Conservation (phyloP, 2,888 invertebrate species). For the Agonopterix subpropinquella region DNA sequence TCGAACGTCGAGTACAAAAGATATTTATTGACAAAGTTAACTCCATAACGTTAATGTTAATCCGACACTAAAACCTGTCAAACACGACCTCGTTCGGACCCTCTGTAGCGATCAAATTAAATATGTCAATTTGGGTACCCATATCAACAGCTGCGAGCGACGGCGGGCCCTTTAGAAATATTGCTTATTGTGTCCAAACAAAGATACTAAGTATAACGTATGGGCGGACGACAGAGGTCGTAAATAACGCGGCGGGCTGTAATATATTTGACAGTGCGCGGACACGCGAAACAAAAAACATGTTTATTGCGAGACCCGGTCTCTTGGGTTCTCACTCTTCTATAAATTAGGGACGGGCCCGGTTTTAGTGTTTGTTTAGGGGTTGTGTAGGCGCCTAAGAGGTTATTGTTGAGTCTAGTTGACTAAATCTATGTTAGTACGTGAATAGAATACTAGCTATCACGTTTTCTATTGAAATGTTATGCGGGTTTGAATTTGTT, state of each 20-base stretch:
- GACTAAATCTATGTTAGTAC: background rate
- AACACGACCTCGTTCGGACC: constrained; percentile 55
- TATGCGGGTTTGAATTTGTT: background rate
- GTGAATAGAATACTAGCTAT: background rate
- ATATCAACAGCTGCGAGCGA: constrained; percentile 75
- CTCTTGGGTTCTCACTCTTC: constrained; percentile 34
- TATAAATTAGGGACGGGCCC: constrained; percentile 53
- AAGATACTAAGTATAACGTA: constrained; percentile 76
- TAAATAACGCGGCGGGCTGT: constrained; percentile 74
- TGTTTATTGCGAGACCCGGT: constrained; percentile 67
- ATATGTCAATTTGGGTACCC: constrained; percentile 76
- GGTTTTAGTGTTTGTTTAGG: constrained; percentile 56
- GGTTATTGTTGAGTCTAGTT: background rate
- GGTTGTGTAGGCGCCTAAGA: constrained; percentile 18
- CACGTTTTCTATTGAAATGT: constrained; percentile 3
- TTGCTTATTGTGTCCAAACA: constrained; percentile 77
- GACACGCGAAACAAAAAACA: constrained; percentile 75
- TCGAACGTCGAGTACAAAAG: constrained; percentile 20
- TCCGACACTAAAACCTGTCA: constrained; percentile 74
- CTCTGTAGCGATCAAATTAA: constrained; percentile 74
- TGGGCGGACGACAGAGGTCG: constrained; percentile 72
- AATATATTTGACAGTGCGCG: constrained; percentile 76
- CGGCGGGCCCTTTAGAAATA: constrained; percentile 74
- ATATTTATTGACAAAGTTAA: constrained; percentile 55
- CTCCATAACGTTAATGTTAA: constrained; percentile 66